These are phyloP conservation scores for Eufriesea mexicana DNA, from an alignment of 1,140 invertebrate genomes.

Conservation along the genomic window DNA sequence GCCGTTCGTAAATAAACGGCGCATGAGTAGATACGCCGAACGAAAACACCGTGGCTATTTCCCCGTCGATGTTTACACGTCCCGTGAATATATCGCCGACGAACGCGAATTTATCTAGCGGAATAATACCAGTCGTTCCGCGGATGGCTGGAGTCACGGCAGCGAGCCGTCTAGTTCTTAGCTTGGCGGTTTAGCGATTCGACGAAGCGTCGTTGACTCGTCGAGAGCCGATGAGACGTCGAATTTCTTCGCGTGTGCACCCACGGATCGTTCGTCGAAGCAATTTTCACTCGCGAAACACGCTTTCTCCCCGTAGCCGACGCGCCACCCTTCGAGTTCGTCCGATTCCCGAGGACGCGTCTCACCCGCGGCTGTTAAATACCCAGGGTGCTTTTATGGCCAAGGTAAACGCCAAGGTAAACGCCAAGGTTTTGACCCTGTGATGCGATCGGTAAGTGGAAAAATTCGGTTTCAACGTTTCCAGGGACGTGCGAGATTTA, in stretches of 20 bases:
- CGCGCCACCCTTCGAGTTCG: not conserved
- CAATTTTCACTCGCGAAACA: constrained; percentile 2
- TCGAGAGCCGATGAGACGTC: not conserved
- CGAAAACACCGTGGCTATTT: not conserved
- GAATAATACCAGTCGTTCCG: constrained; percentile 50
- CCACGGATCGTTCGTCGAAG: not conserved
- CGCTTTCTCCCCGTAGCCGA: not conserved
- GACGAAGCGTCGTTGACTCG: not conserved
- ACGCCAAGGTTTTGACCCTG: not conserved
- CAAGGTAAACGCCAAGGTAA: not conserved
- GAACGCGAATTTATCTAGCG: constrained; percentile 52
- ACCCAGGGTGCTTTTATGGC: not conserved
- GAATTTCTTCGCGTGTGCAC: not conserved
- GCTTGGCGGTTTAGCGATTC: constrained; percentile 19
- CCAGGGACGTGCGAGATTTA: no score
- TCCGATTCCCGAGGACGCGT: not conserved
- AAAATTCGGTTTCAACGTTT: no score
- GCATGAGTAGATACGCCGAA: not conserved
- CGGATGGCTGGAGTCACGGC: constrained; percentile 3
- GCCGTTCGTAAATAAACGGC: not conserved
- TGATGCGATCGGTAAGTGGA: not conserved
- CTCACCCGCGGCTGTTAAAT: not conserved
- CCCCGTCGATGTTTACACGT: constrained; percentile 25
- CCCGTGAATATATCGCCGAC: constrained; percentile 34
- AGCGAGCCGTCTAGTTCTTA: not conserved